Evolutionary conservation across 2,113 vertebrate species (phyloP), one percentile per base, ranked within the genome.

Genomic region (Aegypius monachus): DNA sequence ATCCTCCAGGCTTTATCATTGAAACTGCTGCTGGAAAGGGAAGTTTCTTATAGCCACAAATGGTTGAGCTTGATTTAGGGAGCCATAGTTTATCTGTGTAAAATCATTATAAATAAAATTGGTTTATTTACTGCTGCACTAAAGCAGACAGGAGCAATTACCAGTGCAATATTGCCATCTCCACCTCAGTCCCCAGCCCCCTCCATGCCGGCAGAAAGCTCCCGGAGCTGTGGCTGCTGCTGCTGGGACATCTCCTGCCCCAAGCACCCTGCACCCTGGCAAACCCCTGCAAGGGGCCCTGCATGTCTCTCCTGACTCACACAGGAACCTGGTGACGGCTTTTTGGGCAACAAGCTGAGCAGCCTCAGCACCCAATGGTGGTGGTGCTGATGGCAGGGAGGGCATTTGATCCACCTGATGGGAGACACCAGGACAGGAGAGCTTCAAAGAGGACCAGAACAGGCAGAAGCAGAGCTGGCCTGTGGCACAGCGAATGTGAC

Each of bases 321-420:
- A 7, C 18, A 70, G 58, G 42, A 85, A 61, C 25, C 32, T 3
- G 0, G 36, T 36, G 77, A 25, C 3, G 22, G 22, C 29, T 26
- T 78, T 82, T 36, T 43, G 38, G 63, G 71, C 48, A 71, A 56
- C 10, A 40, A 50, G 16, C 11, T 48, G 40, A 47, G 45, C 13
- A 3, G 25, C 3, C 26, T 53, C 8, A 2, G 36, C 58, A 26
- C 52, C 40, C 40, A n/a, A 1, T 0, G 3, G 19, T 26, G 26
- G 48, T 26, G 25, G 31, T 43, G 22, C 63, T 42, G 67, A 34
- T 56, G 75, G 63, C 52, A 81, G 32, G 34, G n/a, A 62, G 10
- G 25, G n/a, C 42, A 27, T 25, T 43, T 2, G 6, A 13, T 21
- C 12, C 31, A 18, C 26, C 38, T 21, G 4, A 8, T 59, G 65